Conservation (phyloP, 2,113 vertebrate genomes). For the Nycticebus coucang region DNA sequence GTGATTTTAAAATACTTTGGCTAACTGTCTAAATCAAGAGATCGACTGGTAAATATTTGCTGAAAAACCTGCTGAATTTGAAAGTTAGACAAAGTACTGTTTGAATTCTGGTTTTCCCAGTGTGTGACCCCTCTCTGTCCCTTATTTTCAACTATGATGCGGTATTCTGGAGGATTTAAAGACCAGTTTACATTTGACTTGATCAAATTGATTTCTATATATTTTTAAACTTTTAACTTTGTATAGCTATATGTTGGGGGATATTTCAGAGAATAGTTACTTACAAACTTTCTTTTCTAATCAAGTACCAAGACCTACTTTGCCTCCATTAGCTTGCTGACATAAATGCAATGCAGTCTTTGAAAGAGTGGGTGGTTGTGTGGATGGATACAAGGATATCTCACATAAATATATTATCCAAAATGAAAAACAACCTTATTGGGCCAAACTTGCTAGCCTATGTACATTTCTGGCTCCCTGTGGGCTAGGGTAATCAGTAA, state of each 20-base stretch:
- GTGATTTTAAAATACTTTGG: neutral
- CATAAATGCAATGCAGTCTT: neutral
- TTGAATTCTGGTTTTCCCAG: neutral
- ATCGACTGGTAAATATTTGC: neutral
- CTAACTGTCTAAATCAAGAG: neutral
- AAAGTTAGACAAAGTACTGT: neutral
- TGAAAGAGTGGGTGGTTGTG: neutral
- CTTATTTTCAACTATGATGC: neutral
- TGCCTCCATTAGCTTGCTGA: neutral
- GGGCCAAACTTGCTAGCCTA: neutral
- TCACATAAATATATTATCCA: neutral
- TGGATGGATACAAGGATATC: neutral
- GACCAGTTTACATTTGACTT: neutral
- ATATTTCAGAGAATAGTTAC: neutral
- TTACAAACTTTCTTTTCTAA: neutral
- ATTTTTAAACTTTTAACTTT: neutral
- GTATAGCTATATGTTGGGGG: neutral
- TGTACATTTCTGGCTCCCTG: neutral
- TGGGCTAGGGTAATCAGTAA: neutral
- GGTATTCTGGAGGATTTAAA: neutral
- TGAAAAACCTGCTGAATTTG: neutral
- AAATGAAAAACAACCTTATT: neutral
- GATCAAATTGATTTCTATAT: conserved; percentile 10
- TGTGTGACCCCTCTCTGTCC: neutral
- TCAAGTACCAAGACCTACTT: neutral